Evolutionary conservation across 2,113 vertebrate species (phyloP).

Genomic region (Bucco capensis): DNA sequence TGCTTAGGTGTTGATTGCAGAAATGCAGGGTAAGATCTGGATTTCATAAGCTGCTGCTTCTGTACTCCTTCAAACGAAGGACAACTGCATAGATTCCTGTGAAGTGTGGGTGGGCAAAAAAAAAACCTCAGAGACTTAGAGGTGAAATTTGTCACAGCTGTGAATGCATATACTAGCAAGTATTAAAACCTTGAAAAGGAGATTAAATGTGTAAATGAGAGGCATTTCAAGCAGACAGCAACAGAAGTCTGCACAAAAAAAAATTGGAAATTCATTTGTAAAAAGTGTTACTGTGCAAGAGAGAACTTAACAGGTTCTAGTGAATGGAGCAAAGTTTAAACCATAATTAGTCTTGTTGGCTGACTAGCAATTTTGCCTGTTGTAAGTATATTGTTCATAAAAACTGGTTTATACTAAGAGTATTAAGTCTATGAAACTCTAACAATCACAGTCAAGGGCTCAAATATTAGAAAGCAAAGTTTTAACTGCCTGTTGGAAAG

Average conservation of each 20-base stretch:
- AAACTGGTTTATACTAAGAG: background rate
- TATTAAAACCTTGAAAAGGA: constrained; percentile 2
- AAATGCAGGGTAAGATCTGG: background rate
- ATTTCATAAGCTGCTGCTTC: background rate
- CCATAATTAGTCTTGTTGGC: background rate
- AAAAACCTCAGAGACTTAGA: background rate
- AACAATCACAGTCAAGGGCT: background rate
- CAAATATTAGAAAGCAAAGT: background rate
- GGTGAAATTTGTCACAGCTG: background rate
- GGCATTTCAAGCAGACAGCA: background rate
- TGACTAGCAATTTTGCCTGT: background rate
- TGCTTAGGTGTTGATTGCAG: background rate
- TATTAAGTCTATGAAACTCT: background rate
- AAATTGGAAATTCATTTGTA: background rate
- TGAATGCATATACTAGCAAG: background rate
- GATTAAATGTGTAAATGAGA: constrained; percentile 4
- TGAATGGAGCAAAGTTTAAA: background rate
- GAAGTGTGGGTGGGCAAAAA: background rate
- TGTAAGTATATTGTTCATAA: background rate
- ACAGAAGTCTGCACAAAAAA: background rate
- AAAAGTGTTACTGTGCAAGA: background rate
- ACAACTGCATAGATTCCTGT: background rate
- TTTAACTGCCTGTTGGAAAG: background rate
- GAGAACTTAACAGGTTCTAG: background rate
- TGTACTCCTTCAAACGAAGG: background rate